Percentiles rank a stretch among this genome's conserved stretches.
phyloP scores from a whole-genome alignment of 2,113 vertebrate species.

The Ifrita kowaldi region DNA sequence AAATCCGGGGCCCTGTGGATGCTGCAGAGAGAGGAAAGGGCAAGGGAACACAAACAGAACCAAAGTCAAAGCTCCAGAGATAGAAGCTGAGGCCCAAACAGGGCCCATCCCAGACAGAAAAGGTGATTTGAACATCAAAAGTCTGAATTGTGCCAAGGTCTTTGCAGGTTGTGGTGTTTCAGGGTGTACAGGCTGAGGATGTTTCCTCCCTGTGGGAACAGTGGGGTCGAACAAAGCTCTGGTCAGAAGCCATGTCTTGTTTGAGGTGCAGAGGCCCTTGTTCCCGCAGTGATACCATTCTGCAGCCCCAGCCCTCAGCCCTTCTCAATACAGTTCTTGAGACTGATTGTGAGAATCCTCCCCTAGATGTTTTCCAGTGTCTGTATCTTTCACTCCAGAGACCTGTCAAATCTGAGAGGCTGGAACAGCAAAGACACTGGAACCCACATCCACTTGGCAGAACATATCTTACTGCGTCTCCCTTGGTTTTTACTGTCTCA shows the following conservation, averaged over 20 bases:
- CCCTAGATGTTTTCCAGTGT: neutral
- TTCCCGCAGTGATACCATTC: accelerated
- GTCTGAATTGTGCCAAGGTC: too few relatives aligned
- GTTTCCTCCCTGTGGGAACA: neutral
- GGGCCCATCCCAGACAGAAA: accelerated
- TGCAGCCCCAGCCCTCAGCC: neutral
- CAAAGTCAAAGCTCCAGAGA: neutral
- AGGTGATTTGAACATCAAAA: neutral
- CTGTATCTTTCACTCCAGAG: neutral
- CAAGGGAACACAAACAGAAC: accelerated
- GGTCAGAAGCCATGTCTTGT: accelerated
- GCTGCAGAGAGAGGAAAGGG: neutral
- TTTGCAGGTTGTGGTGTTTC: neutral
- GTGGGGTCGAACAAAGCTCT: neutral
- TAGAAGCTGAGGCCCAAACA: neutral
- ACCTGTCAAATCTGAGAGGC: neutral
- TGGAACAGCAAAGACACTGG: neutral
- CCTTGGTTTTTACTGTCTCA: neutral
- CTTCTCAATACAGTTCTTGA: neutral
- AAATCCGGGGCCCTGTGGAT: neutral
- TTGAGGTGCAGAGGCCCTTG: neutral
- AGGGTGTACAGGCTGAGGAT: accelerated
- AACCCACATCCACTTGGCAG: neutral
- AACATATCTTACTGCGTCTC: neutral
- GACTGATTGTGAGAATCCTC: neutral